Percentiles rank a stretch among this genome's conserved stretches.
Conservation (phyloP, 2,888 invertebrate species). For the Noctua janthina region DNA sequence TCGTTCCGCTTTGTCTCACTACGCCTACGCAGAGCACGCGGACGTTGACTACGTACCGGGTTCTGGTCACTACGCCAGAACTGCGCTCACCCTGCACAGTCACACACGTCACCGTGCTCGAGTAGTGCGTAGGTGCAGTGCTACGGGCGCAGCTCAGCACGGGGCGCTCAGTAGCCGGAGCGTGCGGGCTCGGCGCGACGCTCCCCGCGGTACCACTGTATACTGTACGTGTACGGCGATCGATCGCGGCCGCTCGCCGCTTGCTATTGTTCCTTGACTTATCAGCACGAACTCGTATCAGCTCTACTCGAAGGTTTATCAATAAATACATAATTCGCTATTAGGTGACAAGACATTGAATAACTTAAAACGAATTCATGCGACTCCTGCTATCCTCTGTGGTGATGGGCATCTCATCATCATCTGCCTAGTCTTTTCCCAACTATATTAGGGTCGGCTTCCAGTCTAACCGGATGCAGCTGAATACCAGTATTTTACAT, state of each 20-base stretch:
- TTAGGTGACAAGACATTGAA: not conserved
- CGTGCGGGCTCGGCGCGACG: too few relatives aligned
- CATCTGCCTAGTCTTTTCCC: too few relatives aligned
- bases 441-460: too few relatives aligned
- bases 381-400: not conserved
- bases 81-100: not conserved
- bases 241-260: constrained; percentile 6
- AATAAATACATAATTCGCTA: not conserved
- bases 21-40: constrained; percentile 28
- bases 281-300: not conserved
- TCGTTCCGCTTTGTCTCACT: constrained; percentile 37
- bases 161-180: too few relatives aligned
- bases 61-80: not conserved
- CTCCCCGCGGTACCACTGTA: not conserved
- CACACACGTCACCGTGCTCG: not conserved
- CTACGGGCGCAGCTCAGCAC: not conserved
- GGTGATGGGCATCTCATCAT: too few relatives aligned
- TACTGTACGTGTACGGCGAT: not conserved
- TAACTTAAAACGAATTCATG: not conserved
- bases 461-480: too few relatives aligned
- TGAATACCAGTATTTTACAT: too few relatives aligned
- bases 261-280: not conserved
- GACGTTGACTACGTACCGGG: not conserved
- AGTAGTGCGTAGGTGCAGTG: not conserved
- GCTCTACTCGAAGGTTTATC: not conserved